phyloP scores from a whole-genome alignment of 2,888 invertebrate genomes.

The Elegia similella region DNA sequence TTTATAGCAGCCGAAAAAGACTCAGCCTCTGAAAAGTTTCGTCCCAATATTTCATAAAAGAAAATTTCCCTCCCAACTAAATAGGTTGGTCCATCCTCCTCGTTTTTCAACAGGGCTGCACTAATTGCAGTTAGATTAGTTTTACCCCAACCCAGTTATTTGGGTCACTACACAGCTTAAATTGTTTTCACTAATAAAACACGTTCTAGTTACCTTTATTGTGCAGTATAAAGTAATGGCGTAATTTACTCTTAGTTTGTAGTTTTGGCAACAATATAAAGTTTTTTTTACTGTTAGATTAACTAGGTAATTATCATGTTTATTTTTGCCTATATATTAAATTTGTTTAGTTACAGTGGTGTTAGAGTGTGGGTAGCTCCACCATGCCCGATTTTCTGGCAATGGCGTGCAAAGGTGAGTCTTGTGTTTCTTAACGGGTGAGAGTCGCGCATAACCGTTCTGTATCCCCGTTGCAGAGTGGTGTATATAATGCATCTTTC shows the following conservation, averaged over 20 bases:
- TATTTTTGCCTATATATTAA: too few species aligned
- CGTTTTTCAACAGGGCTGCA: slow-evolving; percentile 18
- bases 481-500: too few species aligned
- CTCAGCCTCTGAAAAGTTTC: background rate
- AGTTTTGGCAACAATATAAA: background rate
- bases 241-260: background rate
- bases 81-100: slow-evolving; percentile 4
- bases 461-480: too few species aligned
- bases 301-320: too few species aligned
- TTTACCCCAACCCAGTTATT: slow-evolving; percentile 14
- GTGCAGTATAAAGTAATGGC: slow-evolving; percentile 18
- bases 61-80: slow-evolving; percentile 7
- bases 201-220: slow-evolving; percentile 14
- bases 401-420: too few species aligned
- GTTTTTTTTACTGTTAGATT: background rate
- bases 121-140: slow-evolving; percentile 21
- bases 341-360: too few species aligned
- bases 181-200: slow-evolving; percentile 20
- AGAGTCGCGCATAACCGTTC: too few species aligned
- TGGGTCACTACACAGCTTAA: slow-evolving; percentile 19
- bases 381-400: too few species aligned
- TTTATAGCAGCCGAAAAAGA: background rate
- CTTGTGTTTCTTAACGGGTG: too few species aligned
- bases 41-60: background rate
- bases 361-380: too few species aligned